Evolutionary conservation across 2,797 vertebrate genomes (phyloP).

Genomic region (Pogonophryne albipinna): DNA sequence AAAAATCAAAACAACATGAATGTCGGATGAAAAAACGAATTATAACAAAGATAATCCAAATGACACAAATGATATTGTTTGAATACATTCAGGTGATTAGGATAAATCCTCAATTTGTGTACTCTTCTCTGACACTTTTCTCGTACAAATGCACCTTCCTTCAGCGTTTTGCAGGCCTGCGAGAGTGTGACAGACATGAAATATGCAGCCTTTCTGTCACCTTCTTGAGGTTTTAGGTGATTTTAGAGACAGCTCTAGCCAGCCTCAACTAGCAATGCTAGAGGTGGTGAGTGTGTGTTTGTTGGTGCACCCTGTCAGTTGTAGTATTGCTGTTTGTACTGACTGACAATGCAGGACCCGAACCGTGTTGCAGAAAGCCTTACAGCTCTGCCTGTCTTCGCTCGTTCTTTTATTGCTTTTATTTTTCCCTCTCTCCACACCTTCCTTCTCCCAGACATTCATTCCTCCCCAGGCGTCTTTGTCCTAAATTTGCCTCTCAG

Average conservation of each 20-base stretch:
- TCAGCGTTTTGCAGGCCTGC: neutral
- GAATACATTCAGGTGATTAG: too few relatives aligned
- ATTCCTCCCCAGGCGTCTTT: slow-evolving; percentile 60
- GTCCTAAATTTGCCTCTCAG: slow-evolving; percentile 69
- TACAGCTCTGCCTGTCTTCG: slow-evolving; percentile 23
- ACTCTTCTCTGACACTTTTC: neutral
- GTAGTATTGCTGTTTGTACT: slow-evolving; percentile 44
- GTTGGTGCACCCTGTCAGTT: slow-evolving; percentile 31
- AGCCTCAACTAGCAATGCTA: slow-evolving; percentile 25
- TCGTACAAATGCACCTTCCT: neutral
- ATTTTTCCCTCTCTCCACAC: slow-evolving; percentile 3
- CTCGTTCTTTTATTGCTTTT: neutral
- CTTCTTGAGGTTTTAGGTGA: slow-evolving; percentile 16
- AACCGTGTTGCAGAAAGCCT: slow-evolving; percentile 37
- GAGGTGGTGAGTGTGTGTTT: slow-evolving; percentile 14
- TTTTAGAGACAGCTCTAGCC: slow-evolving; percentile 22
- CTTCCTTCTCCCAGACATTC: slow-evolving; percentile 32
- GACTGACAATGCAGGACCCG: slow-evolving; percentile 50
- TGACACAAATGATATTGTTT: too few relatives aligned
- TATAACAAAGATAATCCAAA: too few relatives aligned
- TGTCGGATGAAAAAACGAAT: too few relatives aligned
- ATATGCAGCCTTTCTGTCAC: neutral
- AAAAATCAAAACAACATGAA: too few relatives aligned
- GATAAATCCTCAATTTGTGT: neutral
- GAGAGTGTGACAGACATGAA: slow-evolving; percentile 40